phyloP scores from a whole-genome alignment of 2,113 vertebrate genomes.

The Siniperca chuatsi region DNA sequence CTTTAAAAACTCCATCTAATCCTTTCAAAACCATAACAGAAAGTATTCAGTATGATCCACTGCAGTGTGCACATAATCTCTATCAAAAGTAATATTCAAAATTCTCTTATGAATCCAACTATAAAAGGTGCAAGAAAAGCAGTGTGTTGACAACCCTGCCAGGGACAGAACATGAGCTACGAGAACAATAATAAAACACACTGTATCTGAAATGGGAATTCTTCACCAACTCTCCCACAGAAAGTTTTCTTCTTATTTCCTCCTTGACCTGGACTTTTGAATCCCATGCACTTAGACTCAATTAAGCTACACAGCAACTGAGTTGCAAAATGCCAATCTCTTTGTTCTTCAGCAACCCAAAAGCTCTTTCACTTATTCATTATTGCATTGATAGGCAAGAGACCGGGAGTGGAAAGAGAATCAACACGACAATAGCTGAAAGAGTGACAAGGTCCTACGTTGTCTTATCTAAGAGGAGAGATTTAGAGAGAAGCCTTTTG shows the following conservation, averaged over 20 bases:
- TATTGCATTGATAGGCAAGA: constrained; percentile 43
- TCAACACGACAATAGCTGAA: constrained; percentile 40
- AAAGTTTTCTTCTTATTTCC: constrained; percentile 37
- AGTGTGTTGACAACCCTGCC: constrained; percentile 6
- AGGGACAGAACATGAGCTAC: background rate
- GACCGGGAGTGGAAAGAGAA: constrained; percentile 35
- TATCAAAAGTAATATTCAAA: constrained; percentile 14
- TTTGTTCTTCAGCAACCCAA: constrained; percentile 49
- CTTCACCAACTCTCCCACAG: constrained; percentile 22
- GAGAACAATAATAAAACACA: constrained; percentile 24
- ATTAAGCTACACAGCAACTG: constrained; percentile 30
- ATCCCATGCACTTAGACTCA: constrained; percentile 40
- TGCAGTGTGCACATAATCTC: background rate
- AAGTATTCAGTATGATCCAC: background rate
- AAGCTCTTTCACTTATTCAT: constrained; percentile 55
- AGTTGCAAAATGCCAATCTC: constrained; percentile 38
- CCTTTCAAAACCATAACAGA: background rate
- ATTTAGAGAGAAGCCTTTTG: constrained; percentile 50
- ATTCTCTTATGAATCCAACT: constrained; percentile 13
- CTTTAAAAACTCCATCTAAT: background rate
- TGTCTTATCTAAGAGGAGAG: constrained; percentile 35
- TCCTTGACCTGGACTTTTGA: constrained; percentile 30
- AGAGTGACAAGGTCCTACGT: constrained; percentile 35
- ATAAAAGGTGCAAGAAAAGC: constrained; percentile 16
- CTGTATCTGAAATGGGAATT: constrained; percentile 13